These are phyloP conservation scores for Iphiclides podalirius DNA, from an alignment of 2,888 invertebrate species.

Conservation along the genomic window DNA sequence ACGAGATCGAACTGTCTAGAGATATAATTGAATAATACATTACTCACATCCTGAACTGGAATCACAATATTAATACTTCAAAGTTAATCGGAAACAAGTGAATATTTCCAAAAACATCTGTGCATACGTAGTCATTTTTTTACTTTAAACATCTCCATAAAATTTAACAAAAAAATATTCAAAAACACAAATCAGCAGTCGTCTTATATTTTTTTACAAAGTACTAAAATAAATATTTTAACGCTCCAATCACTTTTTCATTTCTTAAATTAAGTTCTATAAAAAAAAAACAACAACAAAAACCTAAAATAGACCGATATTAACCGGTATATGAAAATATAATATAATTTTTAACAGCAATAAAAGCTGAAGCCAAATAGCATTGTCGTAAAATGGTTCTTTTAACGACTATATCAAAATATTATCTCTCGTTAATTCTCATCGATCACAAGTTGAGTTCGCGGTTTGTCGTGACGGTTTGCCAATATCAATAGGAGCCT, in stretches of 20 bases:
- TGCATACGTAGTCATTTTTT: background rate
- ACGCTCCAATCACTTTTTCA: slow-evolving; percentile 4
- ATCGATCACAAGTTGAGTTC: slow-evolving; percentile 34
- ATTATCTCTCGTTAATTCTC: slow-evolving; percentile 33
- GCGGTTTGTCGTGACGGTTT: slow-evolving; percentile 72
- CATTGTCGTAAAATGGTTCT: slow-evolving; percentile 40
- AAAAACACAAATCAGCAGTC: slow-evolving; percentile 7
- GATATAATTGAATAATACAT: slow-evolving; percentile 11
- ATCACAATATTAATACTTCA: slow-evolving; percentile 23
- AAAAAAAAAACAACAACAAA: slow-evolving; percentile 19
- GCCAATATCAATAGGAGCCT: slow-evolving; percentile 71
- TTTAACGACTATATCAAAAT: slow-evolving; percentile 39
- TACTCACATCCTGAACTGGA: slow-evolving; percentile 1
- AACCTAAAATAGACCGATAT: slow-evolving; percentile 15
- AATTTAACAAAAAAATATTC: slow-evolving; percentile 9
- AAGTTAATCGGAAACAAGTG: slow-evolving; percentile 5
- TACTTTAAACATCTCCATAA: slow-evolving; percentile 10
- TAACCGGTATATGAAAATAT: slow-evolving; percentile 32
- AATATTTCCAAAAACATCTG: slow-evolving; percentile 9
- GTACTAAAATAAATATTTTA: slow-evolving; percentile 4
- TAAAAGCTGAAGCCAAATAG: slow-evolving; percentile 23
- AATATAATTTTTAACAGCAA: slow-evolving; percentile 25
- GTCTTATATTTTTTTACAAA: slow-evolving; percentile 6
- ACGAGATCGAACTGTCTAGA: slow-evolving; percentile 23
- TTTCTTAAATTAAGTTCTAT: slow-evolving; percentile 22